phyloP scores from a whole-genome alignment of 2,113 vertebrate species.

The Cheirogaleus medius region DNA sequence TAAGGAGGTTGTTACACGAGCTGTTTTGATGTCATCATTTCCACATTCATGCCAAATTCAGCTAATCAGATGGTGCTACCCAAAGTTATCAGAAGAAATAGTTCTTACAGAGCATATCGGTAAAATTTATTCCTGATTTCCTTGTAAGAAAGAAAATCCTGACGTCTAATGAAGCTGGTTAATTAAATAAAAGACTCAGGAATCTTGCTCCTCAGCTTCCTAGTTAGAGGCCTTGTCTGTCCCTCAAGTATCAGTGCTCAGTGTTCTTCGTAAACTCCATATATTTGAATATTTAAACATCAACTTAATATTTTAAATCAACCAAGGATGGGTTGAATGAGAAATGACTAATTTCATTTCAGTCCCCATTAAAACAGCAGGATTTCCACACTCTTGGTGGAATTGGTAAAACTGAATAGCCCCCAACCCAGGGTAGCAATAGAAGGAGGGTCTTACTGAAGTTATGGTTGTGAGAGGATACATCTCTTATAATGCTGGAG shows the following conservation, averaged over 20 bases:
- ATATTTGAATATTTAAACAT: neutral
- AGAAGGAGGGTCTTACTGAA: neutral
- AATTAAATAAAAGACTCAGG: neutral
- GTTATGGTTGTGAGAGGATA: neutral
- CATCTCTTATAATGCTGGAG: neutral
- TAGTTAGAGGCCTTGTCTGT: neutral
- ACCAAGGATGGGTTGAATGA: neutral
- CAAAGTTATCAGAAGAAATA: constrained; percentile 31
- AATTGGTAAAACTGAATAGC: neutral
- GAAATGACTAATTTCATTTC: neutral
- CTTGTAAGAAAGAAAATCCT: constrained; percentile 36
- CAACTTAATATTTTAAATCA: neutral
- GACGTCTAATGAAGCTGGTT: neutral
- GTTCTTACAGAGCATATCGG: neutral
- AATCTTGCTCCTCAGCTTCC: neutral
- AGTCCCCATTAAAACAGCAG: neutral
- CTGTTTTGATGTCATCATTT: constrained; percentile 76
- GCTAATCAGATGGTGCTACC: constrained; percentile 35
- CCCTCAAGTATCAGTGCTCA: neutral
- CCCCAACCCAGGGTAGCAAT: neutral
- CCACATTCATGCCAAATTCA: constrained; percentile 52
- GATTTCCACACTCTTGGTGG: neutral
- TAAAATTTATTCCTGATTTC: constrained; percentile 37
- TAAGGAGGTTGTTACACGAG: constrained; percentile 67
- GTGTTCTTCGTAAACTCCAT: neutral